These are phyloP conservation scores for Misgurnus mizolepis DNA, from an alignment of 2,113 vertebrate species.

Conservation along the genomic window DNA sequence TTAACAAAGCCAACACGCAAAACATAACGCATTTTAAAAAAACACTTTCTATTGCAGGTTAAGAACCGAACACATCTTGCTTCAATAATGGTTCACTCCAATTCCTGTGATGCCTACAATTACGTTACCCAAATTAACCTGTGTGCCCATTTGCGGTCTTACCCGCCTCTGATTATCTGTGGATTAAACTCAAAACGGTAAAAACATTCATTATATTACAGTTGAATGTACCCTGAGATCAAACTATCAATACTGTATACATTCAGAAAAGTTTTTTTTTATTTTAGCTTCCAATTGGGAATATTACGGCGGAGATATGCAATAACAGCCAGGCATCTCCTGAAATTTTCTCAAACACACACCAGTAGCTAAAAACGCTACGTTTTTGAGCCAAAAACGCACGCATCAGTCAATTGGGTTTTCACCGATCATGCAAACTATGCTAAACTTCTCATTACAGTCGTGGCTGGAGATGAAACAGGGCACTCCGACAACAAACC, in stretches of 20 bases:
- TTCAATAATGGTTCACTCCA: not conserved
- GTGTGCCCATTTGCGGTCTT: not conserved
- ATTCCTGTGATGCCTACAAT: constrained; percentile 28
- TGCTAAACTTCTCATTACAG: constrained; percentile 50
- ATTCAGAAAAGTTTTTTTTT: constrained; percentile 28
- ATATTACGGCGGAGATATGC: constrained; percentile 35
- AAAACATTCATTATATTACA: constrained; percentile 41
- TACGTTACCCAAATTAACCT: constrained; percentile 18
- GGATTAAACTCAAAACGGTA: constrained; percentile 22
- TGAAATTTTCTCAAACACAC: not conserved
- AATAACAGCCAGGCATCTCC: constrained; percentile 28
- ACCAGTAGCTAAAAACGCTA: not conserved
- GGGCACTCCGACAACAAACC: constrained; percentile 30
- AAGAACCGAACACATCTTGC: not conserved
- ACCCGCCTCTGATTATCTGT: constrained; percentile 3
- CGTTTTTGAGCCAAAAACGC: constrained; percentile 24
- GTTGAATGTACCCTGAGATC: constrained; percentile 50
- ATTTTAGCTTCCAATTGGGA: constrained; percentile 37
- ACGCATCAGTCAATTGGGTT: constrained; percentile 45
- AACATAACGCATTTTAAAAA: not conserved
- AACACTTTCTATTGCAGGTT: not conserved
- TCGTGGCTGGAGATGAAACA: constrained; percentile 41
- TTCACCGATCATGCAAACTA: constrained; percentile 51
- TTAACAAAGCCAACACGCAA: not conserved
- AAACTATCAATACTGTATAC: constrained; percentile 39